phyloP scores from a whole-genome alignment of 2,797 vertebrate species.

The Parauchenoglanis ngamensis region DNA sequence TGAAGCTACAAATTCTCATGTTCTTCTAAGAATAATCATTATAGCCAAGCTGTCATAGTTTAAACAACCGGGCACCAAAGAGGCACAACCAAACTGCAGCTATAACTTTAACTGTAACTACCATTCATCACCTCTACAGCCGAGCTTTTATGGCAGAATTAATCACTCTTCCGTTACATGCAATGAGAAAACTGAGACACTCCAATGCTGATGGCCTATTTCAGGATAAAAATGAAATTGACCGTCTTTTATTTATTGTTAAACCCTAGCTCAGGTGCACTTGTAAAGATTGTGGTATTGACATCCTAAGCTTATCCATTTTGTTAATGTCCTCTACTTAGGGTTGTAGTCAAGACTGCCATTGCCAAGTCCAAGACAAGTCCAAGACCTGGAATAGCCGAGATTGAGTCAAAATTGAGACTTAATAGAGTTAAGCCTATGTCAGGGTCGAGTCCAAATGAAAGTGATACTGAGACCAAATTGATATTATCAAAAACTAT shows the following conservation, averaged over 20 bases:
- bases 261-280: not conserved
- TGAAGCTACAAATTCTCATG: slow-evolving; percentile 47
- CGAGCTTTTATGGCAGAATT: slow-evolving; percentile 49
- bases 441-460: not conserved
- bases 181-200: not conserved
- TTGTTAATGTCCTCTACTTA: not conserved
- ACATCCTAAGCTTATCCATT: not conserved
- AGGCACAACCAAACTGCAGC: slow-evolving; percentile 56
- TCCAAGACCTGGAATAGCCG: too few species aligned
- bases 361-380: not conserved
- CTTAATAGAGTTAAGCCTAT: not conserved
- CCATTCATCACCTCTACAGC: slow-evolving; percentile 37
- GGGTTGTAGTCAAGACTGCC: not conserved
- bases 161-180: slow-evolving; percentile 6
- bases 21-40: slow-evolving; percentile 50
- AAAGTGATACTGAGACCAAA: not conserved
- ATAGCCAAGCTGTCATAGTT: slow-evolving; percentile 46
- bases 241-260: not conserved
- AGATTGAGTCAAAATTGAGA: not conserved
- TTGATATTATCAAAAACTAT: not conserved
- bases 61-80: slow-evolving; percentile 45
- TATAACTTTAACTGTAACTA: slow-evolving; percentile 47
- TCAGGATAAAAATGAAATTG: slow-evolving; percentile 4
- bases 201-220: not conserved
- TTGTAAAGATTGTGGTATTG: not conserved